These are phyloP conservation scores for Ephestia elutella DNA, from an alignment of 1,140 invertebrate genomes.

Conservation along the genomic window DNA sequence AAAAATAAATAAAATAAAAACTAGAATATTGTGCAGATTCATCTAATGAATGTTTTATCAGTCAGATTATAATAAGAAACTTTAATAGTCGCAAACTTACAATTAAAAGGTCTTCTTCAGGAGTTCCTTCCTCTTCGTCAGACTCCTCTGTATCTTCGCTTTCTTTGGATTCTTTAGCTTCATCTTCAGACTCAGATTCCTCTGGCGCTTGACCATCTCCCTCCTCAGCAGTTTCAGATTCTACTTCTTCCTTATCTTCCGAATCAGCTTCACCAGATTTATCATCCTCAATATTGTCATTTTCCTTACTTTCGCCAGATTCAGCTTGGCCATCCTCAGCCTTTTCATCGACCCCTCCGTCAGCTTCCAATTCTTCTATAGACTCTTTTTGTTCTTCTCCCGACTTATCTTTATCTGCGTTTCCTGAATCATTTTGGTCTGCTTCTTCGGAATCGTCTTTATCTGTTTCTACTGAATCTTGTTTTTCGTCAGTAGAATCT, in stretches of 20 bases:
- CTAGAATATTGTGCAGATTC: background rate
- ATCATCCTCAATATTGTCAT: constrained; percentile 19
- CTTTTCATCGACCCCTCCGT: constrained; percentile 34
- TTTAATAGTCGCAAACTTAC: too few species aligned
- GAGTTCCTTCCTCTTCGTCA: constrained; percentile 45
- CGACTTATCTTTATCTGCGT: constrained; percentile 23
- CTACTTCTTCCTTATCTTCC: constrained; percentile 29
- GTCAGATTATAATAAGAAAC: too few species aligned
- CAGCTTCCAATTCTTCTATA: constrained; percentile 21
- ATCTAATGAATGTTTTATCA: too few species aligned
- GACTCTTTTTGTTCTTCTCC: constrained; percentile 33
- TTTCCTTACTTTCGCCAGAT: constrained; percentile 8
- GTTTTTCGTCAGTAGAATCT: constrained; percentile 25
- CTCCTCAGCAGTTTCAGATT: constrained; percentile 26
- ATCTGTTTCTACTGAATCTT: constrained; percentile 13
- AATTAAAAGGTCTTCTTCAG: constrained; percentile 77
- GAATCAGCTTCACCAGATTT: constrained; percentile 24
- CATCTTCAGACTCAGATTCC: constrained; percentile 18
- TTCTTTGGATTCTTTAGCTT: constrained; percentile 25
- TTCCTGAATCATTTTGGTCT: constrained; percentile 20
- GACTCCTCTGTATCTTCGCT: constrained; percentile 40
- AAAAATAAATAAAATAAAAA: background rate
- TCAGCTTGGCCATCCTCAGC: constrained; percentile 19
- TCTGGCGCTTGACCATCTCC: constrained; percentile 29
- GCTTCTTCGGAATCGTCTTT: constrained; percentile 32